Percentiles rank a stretch among this genome's conserved stretches.
These are phyloP conservation scores for Myathropa florea DNA, from an alignment of 2,888 invertebrate species.

Conservation along the genomic window DNA sequence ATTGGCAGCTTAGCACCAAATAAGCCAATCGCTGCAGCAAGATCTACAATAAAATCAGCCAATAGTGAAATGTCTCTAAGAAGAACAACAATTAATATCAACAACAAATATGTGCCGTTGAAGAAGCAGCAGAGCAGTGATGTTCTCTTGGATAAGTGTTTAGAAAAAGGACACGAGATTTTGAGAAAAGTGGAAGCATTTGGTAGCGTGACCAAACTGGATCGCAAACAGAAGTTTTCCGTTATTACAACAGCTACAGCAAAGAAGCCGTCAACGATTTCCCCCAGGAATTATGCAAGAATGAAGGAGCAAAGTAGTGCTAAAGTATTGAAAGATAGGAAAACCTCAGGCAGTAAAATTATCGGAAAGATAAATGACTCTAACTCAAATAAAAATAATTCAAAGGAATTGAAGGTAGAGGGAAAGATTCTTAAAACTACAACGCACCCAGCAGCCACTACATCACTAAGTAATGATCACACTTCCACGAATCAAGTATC, in stretches of 20 bases:
- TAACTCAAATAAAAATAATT: slow-evolving; percentile 19
- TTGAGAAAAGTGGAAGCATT: slow-evolving; percentile 78
- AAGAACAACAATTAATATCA: neutral
- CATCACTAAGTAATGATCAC: slow-evolving; percentile 28
- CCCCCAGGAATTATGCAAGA: slow-evolving; percentile 53
- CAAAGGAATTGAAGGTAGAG: slow-evolving; percentile 36
- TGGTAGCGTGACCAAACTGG: slow-evolving; percentile 64
- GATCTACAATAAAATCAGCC: slow-evolving; percentile 62
- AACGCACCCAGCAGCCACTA: slow-evolving; percentile 4
- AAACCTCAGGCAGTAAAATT: slow-evolving; percentile 35
- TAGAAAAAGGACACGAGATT: slow-evolving; percentile 79
- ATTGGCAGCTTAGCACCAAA: slow-evolving; percentile 55
- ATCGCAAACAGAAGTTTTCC: slow-evolving; percentile 32
- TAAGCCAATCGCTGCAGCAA: neutral
- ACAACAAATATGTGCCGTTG: slow-evolving; percentile 19
- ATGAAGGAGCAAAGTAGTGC: slow-evolving; percentile 59
- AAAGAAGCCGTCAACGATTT: slow-evolving; percentile 36
- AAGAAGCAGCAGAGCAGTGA: slow-evolving; percentile 74
- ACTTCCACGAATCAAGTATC: slow-evolving; percentile 50
- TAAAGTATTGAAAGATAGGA: slow-evolving; percentile 31
- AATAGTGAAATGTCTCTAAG: slow-evolving; percentile 71
- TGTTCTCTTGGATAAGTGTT: slow-evolving; percentile 78
- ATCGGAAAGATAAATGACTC: slow-evolving; percentile 17
- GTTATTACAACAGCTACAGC: neutral
- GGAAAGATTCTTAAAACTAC: neutral